Percentiles rank a stretch among this genome's conserved stretches.
Evolutionary conservation across 2,888 invertebrate species (phyloP).

Genomic region (Drosophila formosana): DNA sequence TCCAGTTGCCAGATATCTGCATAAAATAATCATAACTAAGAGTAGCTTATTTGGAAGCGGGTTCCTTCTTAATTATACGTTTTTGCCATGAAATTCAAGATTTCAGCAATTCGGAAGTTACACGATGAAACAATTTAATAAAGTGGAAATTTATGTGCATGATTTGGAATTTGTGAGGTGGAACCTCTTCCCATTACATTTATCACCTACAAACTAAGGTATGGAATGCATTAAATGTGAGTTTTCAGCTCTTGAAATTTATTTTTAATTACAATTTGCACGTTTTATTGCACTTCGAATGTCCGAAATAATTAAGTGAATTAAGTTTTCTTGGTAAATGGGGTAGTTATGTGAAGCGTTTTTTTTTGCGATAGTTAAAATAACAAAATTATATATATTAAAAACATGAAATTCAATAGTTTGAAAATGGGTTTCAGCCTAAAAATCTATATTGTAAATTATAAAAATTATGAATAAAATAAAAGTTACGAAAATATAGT

Average conservation of each 20-base stretch:
- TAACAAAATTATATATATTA: too few species aligned
- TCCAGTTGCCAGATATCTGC: not conserved
- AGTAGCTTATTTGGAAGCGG: not conserved
- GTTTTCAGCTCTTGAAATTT: not conserved
- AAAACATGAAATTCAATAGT: too few species aligned
- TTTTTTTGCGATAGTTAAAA: not conserved
- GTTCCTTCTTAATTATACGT: not conserved
- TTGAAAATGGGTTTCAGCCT: too few species aligned
- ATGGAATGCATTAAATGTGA: not conserved
- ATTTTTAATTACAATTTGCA: not conserved
- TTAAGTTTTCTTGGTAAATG: not conserved
- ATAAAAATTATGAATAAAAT: too few species aligned
- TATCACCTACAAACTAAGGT: not conserved
- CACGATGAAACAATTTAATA: not conserved
- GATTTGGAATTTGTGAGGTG: not conserved
- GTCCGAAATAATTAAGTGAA: not conserved
- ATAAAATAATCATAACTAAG: not conserved
- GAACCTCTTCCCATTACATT: not conserved
- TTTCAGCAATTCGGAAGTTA: not conserved
- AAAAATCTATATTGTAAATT: too few species aligned
- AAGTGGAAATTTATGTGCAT: not conserved
- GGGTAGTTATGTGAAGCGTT: not conserved
- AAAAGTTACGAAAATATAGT: too few species aligned
- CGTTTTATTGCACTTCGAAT: not conserved
- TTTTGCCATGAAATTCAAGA: conserved; percentile 3